Evolutionary conservation across 2,113 vertebrate genomes (phyloP).

Genomic region (Cryptomyrus ogoouensis): DNA sequence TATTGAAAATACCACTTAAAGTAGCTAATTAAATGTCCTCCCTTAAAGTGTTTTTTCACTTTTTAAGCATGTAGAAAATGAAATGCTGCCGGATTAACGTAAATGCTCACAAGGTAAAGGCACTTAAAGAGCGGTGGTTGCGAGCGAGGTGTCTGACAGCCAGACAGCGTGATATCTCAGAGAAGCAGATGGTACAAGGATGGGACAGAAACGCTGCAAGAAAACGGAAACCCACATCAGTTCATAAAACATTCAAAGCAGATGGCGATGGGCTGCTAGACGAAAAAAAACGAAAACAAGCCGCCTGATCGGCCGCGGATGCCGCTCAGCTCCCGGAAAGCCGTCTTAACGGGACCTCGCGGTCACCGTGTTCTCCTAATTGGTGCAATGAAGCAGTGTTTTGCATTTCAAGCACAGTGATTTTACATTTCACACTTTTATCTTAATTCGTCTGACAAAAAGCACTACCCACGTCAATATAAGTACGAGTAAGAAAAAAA

Average conservation of each 20-base stretch:
- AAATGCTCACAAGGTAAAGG: not conserved
- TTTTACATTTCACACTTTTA: not conserved
- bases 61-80: not conserved
- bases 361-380: not conserved
- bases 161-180: not conserved
- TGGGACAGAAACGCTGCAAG: not conserved
- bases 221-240: not conserved
- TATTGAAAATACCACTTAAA: not conserved
- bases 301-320: not conserved
- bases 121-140: not conserved
- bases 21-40: not conserved
- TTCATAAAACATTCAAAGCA: not conserved
- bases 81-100: not conserved
- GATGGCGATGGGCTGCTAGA: not conserved
- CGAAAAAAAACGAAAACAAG: not conserved
- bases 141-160: not conserved
- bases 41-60: not conserved
- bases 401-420: not conserved
- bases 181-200: slow-evolving; percentile 9
- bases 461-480: not conserved
- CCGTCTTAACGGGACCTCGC: not conserved
- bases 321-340: not conserved
- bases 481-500: not conserved
- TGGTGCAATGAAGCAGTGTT: not conserved
- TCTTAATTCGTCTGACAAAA: not conserved